These are phyloP conservation scores for Phasianus colchicus DNA, from an alignment of 2,113 vertebrate species.

Conservation along the genomic window DNA sequence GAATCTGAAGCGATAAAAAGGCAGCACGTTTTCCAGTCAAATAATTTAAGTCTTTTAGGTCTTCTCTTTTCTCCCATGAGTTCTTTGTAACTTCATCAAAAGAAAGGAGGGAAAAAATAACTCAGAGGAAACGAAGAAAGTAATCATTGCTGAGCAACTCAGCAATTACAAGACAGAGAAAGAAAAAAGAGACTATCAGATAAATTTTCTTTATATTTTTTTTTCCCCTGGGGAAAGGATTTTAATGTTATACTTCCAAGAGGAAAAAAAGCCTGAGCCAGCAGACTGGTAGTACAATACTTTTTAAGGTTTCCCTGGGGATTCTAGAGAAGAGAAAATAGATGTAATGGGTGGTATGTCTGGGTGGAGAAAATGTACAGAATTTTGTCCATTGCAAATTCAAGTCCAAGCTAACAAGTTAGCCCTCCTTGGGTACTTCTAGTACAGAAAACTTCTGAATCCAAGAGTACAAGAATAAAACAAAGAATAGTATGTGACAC, in stretches of 20 bases:
- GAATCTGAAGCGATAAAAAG: constrained; percentile 49
- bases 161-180: constrained; percentile 57
- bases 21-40: constrained; percentile 43
- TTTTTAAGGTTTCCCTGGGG: constrained; percentile 53
- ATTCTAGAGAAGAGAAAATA: constrained; percentile 19
- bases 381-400: constrained; percentile 26
- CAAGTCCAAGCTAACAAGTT: background rate
- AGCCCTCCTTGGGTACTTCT: background rate
- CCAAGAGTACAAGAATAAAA: background rate
- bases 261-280: constrained; percentile 51
- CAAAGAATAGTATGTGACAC: background rate
- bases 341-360: background rate
- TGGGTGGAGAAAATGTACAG: background rate
- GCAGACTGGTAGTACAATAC: constrained; percentile 49
- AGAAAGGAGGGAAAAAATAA: constrained; percentile 54
- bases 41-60: constrained; percentile 65
- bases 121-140: constrained; percentile 54
- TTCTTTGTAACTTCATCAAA: constrained; percentile 39
- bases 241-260: constrained; percentile 43
- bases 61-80: constrained; percentile 40
- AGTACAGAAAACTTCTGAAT: background rate
- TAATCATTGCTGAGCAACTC: constrained; percentile 41
- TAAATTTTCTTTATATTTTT: constrained; percentile 34
- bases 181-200: constrained; percentile 32
- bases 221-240: background rate